Evolutionary conservation across 2,113 vertebrate genomes (phyloP), one percentile per base, ranked within the genome.

Genomic region (Ictalurus punctatus): DNA sequence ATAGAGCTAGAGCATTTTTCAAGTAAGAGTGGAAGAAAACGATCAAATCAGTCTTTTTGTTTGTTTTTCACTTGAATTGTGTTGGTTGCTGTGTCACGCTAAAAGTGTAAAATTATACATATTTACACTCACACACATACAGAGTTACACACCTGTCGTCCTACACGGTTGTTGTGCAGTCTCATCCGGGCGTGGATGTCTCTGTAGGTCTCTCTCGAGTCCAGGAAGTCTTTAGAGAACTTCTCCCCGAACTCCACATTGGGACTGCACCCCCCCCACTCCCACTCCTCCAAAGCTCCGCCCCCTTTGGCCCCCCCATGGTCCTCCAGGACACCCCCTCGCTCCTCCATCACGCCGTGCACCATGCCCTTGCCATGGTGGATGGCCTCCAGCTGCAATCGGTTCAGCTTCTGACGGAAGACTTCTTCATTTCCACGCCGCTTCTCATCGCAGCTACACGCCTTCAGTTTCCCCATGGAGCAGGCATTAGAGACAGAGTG

Each of bases 241-340:
- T 97, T 97, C 93, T 99, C 98, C 80, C 98, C 98, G 56, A 97
- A 99, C 91, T 99, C 98, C 95, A 99, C 97, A 0, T 99, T 97
- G 0, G 98, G 98, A 92, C 98, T 99, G 95, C 98, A 99, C 90
- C 98, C 98, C 4, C 98, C 98, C 98, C 98, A 99, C 84, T 99
- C 98, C 98, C 98, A 99, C 92, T 98, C 97, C 95, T 99, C 98
- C 94, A 98, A 97, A 56, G 97, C 97, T 69, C 97, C 97, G 0
- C 48, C 67, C 21, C 85, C 85, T 0, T 96, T 96, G 85, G 96
- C 94, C 74, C 97, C 97, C 0, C 95, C 95, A 0, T 97, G 97
- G 92, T 98, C 97, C 90, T 99, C 98, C 0, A 97, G 96, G 85
- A 96, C 95, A 79, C 98, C 97, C 0, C 96, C 95, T 0, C 97